Evolutionary conservation across 2,888 invertebrate genomes (phyloP).

Genomic region (Lacanobia oleracea): DNA sequence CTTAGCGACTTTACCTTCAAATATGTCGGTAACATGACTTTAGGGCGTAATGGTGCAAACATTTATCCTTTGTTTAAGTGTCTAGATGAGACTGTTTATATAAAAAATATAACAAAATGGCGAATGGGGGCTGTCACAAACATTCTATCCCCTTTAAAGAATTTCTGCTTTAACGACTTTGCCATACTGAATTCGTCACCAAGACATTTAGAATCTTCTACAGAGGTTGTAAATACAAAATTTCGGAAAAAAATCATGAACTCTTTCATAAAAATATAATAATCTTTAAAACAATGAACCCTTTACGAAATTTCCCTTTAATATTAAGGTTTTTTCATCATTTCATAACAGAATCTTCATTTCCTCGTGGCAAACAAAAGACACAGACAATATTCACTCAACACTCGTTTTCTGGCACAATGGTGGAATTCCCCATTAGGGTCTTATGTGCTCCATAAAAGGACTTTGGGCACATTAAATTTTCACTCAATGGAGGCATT

Average conservation of each 20-base stretch:
- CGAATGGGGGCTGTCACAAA: too few species aligned
- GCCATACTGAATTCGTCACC: too few species aligned
- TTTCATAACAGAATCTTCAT: neutral
- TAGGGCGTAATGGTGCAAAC: too few species aligned
- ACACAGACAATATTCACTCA: neutral
- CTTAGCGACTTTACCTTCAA: too few species aligned
- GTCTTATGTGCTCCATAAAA: conserved; percentile 17
- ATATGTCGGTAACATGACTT: too few species aligned
- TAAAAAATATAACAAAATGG: too few species aligned
- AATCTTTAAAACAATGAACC: conserved; percentile 13
- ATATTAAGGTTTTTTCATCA: neutral
- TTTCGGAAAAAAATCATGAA: neutral
- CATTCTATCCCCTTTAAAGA: too few species aligned
- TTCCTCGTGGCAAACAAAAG: conserved; percentile 12
- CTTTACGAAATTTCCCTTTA: conserved; percentile 21
- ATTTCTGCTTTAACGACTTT: too few species aligned
- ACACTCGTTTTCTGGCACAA: conserved; percentile 27
- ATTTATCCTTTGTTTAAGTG: too few species aligned
- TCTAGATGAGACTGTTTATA: too few species aligned
- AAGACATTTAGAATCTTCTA: too few species aligned
- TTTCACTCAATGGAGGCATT: conserved; percentile 21
- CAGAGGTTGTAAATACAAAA: neutral
- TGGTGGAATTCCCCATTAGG: conserved; percentile 7
- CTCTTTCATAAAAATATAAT: neutral
- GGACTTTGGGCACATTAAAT: conserved; percentile 19